A percentile compares a stretch with the other conserved stretches of the same genome.
These are phyloP conservation scores for Natator depressus DNA, from an alignment of 2,113 vertebrate species.

Conservation along the genomic window DNA sequence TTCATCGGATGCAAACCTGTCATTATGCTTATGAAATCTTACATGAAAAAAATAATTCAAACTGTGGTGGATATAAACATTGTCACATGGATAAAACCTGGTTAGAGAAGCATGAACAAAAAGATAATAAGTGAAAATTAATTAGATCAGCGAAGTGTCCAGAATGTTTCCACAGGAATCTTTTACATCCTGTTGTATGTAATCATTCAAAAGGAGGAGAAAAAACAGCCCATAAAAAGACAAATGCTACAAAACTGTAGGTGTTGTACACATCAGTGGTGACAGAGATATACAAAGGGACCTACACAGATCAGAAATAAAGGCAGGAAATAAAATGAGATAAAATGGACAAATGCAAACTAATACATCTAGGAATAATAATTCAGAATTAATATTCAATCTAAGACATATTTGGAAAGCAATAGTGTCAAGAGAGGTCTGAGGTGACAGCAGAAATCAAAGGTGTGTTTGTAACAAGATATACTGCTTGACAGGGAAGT, in stretches of 20 bases:
- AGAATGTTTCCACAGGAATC: not conserved
- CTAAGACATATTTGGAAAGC: not conserved
- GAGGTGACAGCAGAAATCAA: not conserved
- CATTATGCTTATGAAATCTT: conserved; percentile 48
- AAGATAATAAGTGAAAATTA: not conserved
- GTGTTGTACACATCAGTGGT: not conserved
- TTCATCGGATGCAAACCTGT: no score
- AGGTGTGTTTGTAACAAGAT: not conserved
- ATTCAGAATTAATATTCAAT: not conserved
- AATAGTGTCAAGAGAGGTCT: not conserved
- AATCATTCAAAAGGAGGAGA: not conserved
- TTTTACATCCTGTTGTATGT: not conserved
- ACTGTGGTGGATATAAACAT: not conserved
- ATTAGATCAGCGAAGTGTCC: not conserved
- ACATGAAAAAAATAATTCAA: not conserved
- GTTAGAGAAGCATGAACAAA: not conserved
- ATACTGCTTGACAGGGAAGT: not conserved
- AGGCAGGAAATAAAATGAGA: not conserved
- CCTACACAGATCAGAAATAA: not conserved
- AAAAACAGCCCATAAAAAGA: not conserved
- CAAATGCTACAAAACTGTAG: not conserved
- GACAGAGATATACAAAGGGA: not conserved
- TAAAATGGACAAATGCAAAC: not conserved
- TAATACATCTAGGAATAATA: not conserved
- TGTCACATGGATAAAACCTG: not conserved